Conservation (phyloP, 2,797 vertebrate species). For the Vultur gryphus region DNA sequence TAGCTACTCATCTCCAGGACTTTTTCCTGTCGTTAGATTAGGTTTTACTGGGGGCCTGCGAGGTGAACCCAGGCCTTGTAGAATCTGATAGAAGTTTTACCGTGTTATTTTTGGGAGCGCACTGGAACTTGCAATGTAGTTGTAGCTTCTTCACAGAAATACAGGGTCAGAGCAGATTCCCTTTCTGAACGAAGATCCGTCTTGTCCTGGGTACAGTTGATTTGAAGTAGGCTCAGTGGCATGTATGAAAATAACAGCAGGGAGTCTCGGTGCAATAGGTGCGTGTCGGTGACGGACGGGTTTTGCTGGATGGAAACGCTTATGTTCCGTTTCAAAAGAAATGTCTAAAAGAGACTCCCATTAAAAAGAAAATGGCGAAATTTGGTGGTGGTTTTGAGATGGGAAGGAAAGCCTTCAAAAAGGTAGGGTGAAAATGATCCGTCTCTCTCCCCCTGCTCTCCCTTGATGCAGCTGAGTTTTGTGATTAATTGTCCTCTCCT, state of each 20-base stretch:
- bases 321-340: background rate
- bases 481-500: background rate
- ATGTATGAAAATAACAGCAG: background rate
- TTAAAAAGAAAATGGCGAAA: background rate
- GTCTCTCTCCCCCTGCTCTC: fast-evolving
- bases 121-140: background rate
- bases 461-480: background rate
- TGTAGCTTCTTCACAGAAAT: background rate
- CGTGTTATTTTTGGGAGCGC: background rate
- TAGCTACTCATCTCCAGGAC: background rate
- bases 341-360: background rate
- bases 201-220: background rate
- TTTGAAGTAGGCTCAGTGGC: background rate
- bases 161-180: background rate
- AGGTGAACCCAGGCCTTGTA: background rate
- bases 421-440: background rate
- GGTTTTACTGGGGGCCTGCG: background rate
- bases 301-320: background rate
- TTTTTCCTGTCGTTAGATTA: background rate
- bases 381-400: background rate
- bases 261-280: background rate
- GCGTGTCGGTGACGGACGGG: background rate
- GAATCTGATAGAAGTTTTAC: background rate
- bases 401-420: background rate
- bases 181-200: background rate